Percentiles rank a stretch among this genome's conserved stretches.
Conservation (phyloP, 2,888 invertebrate species). For the Tanytarsus gracilentus region DNA sequence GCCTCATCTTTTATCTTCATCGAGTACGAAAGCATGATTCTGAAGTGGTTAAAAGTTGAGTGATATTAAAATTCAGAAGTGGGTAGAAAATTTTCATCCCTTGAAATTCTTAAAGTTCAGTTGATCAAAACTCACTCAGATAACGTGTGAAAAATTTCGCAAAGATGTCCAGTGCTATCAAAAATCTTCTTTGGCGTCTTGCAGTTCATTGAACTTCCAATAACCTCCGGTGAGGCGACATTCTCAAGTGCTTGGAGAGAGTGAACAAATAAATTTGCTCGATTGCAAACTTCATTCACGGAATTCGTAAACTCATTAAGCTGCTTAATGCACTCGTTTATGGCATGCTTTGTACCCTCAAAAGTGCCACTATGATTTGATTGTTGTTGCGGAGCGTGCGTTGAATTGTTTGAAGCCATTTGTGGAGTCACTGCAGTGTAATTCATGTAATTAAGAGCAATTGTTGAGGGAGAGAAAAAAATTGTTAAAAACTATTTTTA, state of each 20-base stretch:
- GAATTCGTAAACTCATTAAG: not conserved
- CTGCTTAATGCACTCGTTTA: not conserved
- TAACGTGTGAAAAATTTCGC: not conserved
- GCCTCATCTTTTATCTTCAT: not conserved
- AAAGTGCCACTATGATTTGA: not conserved
- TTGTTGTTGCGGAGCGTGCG: not conserved
- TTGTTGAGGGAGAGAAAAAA: too few relatives aligned
- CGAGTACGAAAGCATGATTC: not conserved
- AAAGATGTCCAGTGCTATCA: not conserved
- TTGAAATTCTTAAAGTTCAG: not conserved
- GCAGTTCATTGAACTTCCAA: not conserved
- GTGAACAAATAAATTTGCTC: not conserved
- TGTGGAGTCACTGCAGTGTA: not conserved
- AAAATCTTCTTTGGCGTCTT: constrained; percentile 1
- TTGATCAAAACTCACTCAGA: not conserved
- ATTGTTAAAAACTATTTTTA: too few relatives aligned
- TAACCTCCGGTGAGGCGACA: not conserved
- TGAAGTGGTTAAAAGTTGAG: too few relatives aligned
- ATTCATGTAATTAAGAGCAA: not conserved
- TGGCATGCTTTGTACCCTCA: not conserved
- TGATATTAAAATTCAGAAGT: too few relatives aligned
- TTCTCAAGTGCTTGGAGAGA: constrained; percentile 7
- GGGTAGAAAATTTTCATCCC: not conserved
- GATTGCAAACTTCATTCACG: not conserved
- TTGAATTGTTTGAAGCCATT: not conserved